Evolutionary conservation across 2,888 invertebrate species (phyloP), one percentile per base, ranked within the genome.

Genomic region (Cheilosia impressa): DNA sequence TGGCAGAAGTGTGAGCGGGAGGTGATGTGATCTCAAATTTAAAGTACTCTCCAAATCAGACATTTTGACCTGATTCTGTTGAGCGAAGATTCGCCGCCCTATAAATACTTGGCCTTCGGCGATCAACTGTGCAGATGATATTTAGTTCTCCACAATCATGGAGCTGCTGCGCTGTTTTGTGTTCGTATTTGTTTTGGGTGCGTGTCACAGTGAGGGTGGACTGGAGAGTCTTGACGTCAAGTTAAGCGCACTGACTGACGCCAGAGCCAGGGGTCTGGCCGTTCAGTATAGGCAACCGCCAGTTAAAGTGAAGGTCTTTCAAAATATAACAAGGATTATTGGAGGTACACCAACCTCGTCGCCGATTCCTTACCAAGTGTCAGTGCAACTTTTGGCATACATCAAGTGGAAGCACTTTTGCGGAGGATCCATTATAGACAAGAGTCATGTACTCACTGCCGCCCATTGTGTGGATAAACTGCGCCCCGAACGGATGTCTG

Each of bases 351-450:
- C 58, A 53, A 89, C 89, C 53, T 88, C 79, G 2, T 75, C 89
- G n/a, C 88, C 90, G 27, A 90, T 91, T 76, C 91, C 91, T 1
- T 92, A 90, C 87, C 92, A 92, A 88, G 88, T 92, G 2, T 92
- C 92, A 2, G 60, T 91, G 66, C 91, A 91, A 81, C 89, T 79
- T n/a, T 65, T 73, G 52, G 73, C 53, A 2, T 22, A 58, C 5
- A n/a, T 27, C 17, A 63, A 89, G 6, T 92, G 90, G 90, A 88
- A 88, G 1, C 92, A 92, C 73, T 90, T 90, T 60, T 92, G 92
- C 73, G 91, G 92, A 2, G 92, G 92, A 27, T 91, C 91, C 19
- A 91, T 92, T 22, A 89, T 92, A 17, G 89, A 89, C 34, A 84
- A 90, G 34, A 76, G 88, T 79, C 90, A 91, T 80, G 89, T 92